phyloP scores from a whole-genome alignment of 2,797 vertebrate genomes.

The Lagodon rhomboides region DNA sequence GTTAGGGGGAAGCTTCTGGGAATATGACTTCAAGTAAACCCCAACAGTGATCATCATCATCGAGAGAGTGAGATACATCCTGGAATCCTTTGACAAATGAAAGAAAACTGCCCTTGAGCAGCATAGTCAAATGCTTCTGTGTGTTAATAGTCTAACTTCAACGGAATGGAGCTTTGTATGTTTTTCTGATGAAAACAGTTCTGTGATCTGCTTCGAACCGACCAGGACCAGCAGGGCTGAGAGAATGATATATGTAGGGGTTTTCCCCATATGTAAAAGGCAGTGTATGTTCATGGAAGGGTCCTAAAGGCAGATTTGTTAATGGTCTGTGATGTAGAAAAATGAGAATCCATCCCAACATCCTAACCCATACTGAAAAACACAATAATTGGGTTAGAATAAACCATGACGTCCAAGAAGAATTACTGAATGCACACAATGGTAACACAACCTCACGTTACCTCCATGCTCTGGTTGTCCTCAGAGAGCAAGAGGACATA shows the following conservation, averaged over 20 bases:
- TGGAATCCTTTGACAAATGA: background rate
- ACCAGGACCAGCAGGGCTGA: background rate
- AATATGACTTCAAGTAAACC: too few species aligned
- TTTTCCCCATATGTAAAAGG: too few species aligned
- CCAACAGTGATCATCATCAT: too few species aligned
- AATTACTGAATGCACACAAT: background rate
- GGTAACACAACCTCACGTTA: background rate
- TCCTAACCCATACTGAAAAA: too few species aligned
- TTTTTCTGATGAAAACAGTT: background rate
- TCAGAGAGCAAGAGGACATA: background rate
- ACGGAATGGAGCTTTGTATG: background rate
- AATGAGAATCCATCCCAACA: background rate
- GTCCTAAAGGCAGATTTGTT: background rate
- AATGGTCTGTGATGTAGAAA: background rate
- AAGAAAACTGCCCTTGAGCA: background rate
- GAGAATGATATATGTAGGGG: too few species aligned
- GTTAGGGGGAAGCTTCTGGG: too few species aligned
- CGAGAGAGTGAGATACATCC: too few species aligned
- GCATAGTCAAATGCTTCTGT: too few species aligned
- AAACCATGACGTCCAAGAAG: background rate
- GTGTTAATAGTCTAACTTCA: accelerated
- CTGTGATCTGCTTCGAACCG: background rate
- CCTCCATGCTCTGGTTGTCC: background rate
- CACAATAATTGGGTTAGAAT: background rate
- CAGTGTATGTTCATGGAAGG: background rate